Evolutionary conservation across 1,140 invertebrate genomes (phyloP).

Genomic region (Drosophila chauvacae): DNA sequence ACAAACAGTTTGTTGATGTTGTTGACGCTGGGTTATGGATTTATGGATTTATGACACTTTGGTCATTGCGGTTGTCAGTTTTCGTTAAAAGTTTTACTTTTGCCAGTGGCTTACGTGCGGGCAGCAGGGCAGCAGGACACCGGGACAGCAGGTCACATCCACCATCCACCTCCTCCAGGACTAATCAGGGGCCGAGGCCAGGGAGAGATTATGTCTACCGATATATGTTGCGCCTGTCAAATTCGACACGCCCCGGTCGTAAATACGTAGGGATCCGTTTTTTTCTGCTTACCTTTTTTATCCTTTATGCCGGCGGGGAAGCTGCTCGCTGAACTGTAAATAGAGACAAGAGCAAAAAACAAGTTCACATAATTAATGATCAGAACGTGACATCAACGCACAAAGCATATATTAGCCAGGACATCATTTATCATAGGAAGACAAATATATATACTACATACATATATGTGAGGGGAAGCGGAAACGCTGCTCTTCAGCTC

Average conservation of each 20-base stretch:
- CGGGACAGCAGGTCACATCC: conserved; percentile 6
- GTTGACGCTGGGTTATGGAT: conserved; percentile 82
- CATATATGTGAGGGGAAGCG: conserved; percentile 51
- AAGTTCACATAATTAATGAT: conserved; percentile 74
- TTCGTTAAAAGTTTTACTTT: conserved; percentile 73
- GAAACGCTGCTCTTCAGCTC: conserved; percentile 50
- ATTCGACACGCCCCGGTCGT: conserved; percentile 59
- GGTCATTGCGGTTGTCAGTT: conserved; percentile 81
- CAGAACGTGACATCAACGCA: conserved; percentile 68
- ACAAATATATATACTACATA: conserved; percentile 29
- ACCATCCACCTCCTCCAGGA: conserved; percentile 2
- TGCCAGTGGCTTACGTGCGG: conserved; percentile 47
- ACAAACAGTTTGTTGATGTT: conserved; percentile 79
- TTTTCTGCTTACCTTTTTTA: conserved; percentile 65
- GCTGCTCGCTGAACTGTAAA: conserved; percentile 70
- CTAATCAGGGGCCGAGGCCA: conserved; percentile 49
- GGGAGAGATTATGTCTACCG: conserved; percentile 45
- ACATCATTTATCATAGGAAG: conserved; percentile 69
- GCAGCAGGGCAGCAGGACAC: neutral
- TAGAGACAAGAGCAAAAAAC: conserved; percentile 69
- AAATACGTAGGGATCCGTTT: conserved; percentile 42
- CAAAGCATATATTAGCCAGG: conserved; percentile 31
- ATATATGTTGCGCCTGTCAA: conserved; percentile 57
- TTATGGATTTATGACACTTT: conserved; percentile 83
- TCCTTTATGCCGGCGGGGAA: conserved; percentile 1